phyloP scores from a whole-genome alignment of 2,113 vertebrate species.

The Pseudorectes ferrugineus region DNA sequence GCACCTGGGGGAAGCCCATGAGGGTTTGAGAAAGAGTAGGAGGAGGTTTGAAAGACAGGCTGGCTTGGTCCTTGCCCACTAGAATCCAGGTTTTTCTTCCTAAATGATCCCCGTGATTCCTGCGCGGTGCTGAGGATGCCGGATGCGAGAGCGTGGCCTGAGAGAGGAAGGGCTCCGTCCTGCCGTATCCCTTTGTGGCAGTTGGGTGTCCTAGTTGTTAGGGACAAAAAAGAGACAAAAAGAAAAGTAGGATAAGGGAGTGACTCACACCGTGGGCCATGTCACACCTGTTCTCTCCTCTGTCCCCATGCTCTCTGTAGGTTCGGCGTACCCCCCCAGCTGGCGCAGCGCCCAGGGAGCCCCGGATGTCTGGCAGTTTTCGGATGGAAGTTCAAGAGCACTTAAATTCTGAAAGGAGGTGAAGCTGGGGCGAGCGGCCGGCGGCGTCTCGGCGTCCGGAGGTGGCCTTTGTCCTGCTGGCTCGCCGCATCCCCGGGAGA shows the following conservation, averaged over 20 bases:
- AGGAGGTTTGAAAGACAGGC: background rate
- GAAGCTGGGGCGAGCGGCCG: slow-evolving; percentile 66
- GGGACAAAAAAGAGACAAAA: background rate
- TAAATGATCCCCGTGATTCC: background rate
- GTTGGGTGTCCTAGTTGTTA: background rate
- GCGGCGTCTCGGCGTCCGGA: slow-evolving; percentile 43
- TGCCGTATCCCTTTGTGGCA: background rate
- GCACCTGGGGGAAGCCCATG: background rate
- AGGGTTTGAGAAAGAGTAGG: background rate
- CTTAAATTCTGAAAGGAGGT: slow-evolving; percentile 83
- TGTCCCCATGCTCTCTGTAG: slow-evolving; percentile 77
- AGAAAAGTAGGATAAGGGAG: background rate
- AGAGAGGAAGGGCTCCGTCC: slow-evolving; percentile 22
- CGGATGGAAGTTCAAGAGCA: slow-evolving; percentile 81
- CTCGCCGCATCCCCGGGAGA: slow-evolving; percentile 61
- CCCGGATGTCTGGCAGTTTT: slow-evolving; percentile 81
- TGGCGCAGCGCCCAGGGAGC: slow-evolving; percentile 78
- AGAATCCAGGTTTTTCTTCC: background rate
- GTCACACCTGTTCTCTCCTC: slow-evolving; percentile 80
- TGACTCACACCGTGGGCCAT: slow-evolving; percentile 58
- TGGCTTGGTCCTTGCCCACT: background rate
- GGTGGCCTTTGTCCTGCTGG: slow-evolving; percentile 73
- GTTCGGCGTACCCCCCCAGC: slow-evolving; percentile 75
- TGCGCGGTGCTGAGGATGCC: background rate
- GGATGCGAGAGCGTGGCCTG: background rate